Evolutionary conservation across 1,140 invertebrate genomes (phyloP).

Genomic region (Hesperophylax magnus): DNA sequence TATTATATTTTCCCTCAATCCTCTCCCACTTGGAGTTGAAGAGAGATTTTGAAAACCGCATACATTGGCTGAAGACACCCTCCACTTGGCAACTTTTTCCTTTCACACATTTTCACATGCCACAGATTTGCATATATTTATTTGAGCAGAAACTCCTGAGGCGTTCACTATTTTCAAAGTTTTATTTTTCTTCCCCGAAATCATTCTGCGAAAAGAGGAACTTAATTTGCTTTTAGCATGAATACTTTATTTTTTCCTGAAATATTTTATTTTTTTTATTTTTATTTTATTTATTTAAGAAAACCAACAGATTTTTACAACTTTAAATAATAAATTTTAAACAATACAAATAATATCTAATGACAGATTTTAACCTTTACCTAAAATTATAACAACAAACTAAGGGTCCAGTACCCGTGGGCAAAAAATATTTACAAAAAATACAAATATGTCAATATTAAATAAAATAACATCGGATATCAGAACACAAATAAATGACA

Average conservation of each 20-base stretch:
- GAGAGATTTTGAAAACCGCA: slow-evolving; percentile 30
- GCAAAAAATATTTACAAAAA: no score
- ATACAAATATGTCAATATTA: no score
- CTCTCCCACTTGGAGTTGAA: slow-evolving; percentile 22
- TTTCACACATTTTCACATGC: slow-evolving; percentile 36
- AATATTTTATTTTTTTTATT: neutral
- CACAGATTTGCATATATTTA: slow-evolving; percentile 38
- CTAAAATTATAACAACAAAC: no score
- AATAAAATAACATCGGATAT: no score
- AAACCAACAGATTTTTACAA: no score
- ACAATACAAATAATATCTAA: no score
- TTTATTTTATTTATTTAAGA: no score
- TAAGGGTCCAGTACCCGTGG: no score
- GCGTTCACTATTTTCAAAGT: slow-evolving; percentile 33
- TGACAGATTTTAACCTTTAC: no score
- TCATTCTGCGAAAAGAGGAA: slow-evolving; percentile 11
- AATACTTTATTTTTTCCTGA: slow-evolving; percentile 2
- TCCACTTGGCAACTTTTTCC: slow-evolving; percentile 27
- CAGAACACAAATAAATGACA: no score
- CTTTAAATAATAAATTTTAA: no score
- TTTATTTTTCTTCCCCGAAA: slow-evolving; percentile 31
- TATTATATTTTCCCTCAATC: neutral
- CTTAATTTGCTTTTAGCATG: slow-evolving; percentile 25
- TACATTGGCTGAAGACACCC: slow-evolving; percentile 7
- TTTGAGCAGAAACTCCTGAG: slow-evolving; percentile 26